Base-by-base conservation (phyloP, 2,113 vertebrate species). In the Passer domesticus region DNA sequence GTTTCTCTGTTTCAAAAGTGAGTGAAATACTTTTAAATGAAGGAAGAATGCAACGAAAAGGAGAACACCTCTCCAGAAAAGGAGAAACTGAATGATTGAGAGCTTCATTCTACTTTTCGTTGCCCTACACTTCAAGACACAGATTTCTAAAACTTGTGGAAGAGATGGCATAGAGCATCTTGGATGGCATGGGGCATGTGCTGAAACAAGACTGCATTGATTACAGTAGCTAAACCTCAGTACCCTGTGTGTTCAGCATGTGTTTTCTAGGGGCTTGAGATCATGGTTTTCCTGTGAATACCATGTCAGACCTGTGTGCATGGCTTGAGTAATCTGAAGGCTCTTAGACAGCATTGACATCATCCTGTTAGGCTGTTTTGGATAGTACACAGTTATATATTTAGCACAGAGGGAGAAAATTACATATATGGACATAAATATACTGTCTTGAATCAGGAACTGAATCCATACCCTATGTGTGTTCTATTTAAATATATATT, bases 21-120 rank as follows among this genome's bases (percentile, higher is more conserved):
- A 39, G 83, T 96, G 53, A 95, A 94, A 82, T 93, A 13, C 52
- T 95, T 91, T 97, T 84, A 96, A 97, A 95, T 55, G 69, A 18
- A 64, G 46, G 62, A 92, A 97, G 87, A 97, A 79, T 69, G 31
- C 10, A 70, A 52, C 64, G 28, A 75, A 90, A 93, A 80, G 16
- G 22, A 91, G 56, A 94, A 41, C 3, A 10, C 73, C 64, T 52
- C 11, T 49, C 20, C 14, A 64, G 35, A 72, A 41, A 43, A 49
- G 14, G 10, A 23, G 10, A 53, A 75, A 13, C 8, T 12, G 33
- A 21, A 67, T 91, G 67, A 95, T 70, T 94, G 86, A 90, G 59
- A 73, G 7, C 4, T 31, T 47, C 66, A 67, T 87, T 59, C 39
- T 41, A 89, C 27, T 79, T 83, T 92, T 93, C 2, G n/a, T 67